These are phyloP conservation scores for Thinocorus orbignyianus DNA, from an alignment of 2,113 vertebrate genomes.

Conservation along the genomic window DNA sequence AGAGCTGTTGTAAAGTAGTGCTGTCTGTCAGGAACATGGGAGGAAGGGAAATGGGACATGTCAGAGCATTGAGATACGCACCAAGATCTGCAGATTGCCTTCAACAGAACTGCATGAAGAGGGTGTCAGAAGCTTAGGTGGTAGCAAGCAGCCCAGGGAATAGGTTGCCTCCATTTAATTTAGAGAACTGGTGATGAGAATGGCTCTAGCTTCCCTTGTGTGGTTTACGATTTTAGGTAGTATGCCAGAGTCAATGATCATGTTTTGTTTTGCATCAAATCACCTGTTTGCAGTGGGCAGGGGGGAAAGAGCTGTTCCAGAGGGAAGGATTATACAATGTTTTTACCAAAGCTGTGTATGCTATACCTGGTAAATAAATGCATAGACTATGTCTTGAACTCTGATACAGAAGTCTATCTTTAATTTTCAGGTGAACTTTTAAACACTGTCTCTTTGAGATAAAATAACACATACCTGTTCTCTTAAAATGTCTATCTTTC, in stretches of 20 bases:
- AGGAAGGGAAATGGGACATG: not conserved
- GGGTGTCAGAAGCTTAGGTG: not conserved
- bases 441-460: not conserved
- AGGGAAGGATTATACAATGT: not conserved
- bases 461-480: not conserved
- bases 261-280: not conserved
- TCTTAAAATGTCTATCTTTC: not conserved
- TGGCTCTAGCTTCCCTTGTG: not conserved
- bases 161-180: not conserved
- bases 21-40: not conserved
- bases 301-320: not conserved
- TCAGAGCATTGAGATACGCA: accelerated
- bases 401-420: not conserved
- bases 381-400: not conserved
- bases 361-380: not conserved
- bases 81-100: not conserved
- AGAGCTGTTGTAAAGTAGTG: not conserved
- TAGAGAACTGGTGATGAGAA: not conserved
- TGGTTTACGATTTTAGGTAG: not conserved
- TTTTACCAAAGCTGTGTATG: not conserved
- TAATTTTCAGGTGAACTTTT: not conserved
- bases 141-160: not conserved
- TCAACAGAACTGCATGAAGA: not conserved
- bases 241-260: not conserved
- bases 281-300: not conserved